phyloP scores from a whole-genome alignment of 2,888 invertebrate genomes.

The Neria commutata region DNA sequence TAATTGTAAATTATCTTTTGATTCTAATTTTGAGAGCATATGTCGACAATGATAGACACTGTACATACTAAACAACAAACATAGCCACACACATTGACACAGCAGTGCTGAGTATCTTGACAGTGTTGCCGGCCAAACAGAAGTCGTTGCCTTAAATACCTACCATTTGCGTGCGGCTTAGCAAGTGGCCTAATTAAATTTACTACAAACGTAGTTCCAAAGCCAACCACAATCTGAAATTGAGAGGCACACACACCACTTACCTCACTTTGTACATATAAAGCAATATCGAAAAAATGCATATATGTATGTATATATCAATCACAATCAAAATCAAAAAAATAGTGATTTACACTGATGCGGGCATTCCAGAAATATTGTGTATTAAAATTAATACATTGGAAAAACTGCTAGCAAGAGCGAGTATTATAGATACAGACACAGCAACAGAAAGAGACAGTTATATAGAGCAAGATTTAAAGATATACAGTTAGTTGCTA shows the following conservation, averaged over 20 bases:
- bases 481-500: neutral
- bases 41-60: too few relatives aligned
- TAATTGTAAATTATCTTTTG: too few relatives aligned
- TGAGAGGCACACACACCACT: constrained; percentile 16
- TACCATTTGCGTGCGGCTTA: too few relatives aligned
- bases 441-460: neutral
- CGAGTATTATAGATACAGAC: neutral
- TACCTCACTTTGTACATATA: constrained; percentile 8
- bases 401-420: neutral
- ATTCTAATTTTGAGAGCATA: too few relatives aligned
- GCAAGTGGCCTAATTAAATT: constrained; percentile 31
- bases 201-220: constrained; percentile 37
- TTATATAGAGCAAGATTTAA: neutral
- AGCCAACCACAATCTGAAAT: constrained; percentile 40
- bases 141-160: constrained; percentile 4
- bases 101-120: neutral
- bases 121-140: too few relatives aligned
- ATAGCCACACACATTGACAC: neutral
- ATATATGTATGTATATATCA: neutral
- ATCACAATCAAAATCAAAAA: neutral
- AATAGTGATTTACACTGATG: neutral
- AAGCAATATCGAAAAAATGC: neutral
- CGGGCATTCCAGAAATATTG: neutral
- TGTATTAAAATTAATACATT: neutral
- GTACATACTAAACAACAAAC: neutral